Percentiles rank a stretch among this genome's conserved stretches.
phyloP scores from a whole-genome alignment of 2,113 vertebrate genomes.

The Petrocephalus zakoni region DNA sequence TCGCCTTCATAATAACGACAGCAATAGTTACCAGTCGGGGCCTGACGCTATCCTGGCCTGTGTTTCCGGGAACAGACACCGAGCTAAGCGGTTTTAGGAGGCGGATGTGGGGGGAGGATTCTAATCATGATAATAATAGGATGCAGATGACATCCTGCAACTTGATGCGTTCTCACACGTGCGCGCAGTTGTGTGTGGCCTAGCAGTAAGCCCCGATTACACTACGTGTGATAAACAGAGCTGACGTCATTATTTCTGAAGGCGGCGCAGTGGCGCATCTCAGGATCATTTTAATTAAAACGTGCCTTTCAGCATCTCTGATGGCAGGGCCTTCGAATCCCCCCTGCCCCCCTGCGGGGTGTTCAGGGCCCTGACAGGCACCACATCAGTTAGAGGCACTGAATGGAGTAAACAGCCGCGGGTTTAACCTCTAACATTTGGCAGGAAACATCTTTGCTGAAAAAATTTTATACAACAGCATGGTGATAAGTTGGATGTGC shows the following conservation, averaged over 20 bases:
- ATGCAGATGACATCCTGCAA: neutral
- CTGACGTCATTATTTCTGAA: neutral
- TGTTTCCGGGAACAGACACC: neutral
- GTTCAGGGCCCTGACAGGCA: constrained; percentile 17
- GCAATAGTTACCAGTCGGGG: too few species aligned
- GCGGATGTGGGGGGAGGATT: too few species aligned
- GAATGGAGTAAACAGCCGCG: constrained; percentile 26
- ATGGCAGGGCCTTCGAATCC: constrained; percentile 21
- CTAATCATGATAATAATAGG: neutral
- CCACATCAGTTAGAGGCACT: constrained; percentile 35
- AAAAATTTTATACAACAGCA: constrained; percentile 39
- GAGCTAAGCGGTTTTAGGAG: neutral
- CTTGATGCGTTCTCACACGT: neutral
- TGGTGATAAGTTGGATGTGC: constrained; percentile 37
- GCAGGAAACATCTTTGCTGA: constrained; percentile 25
- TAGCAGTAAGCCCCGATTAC: neutral
- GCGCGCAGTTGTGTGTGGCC: neutral
- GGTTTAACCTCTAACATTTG: constrained; percentile 38
- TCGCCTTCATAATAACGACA: neutral
- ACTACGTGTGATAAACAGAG: neutral
- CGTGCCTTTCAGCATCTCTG: constrained; percentile 36
- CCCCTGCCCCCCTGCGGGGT: neutral
- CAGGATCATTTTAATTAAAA: constrained; percentile 40
- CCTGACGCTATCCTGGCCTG: neutral
- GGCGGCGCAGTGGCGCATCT: neutral